Base-by-base conservation (phyloP, 2,113 vertebrate genomes). In the Pomatostomus ruficeps region DNA sequence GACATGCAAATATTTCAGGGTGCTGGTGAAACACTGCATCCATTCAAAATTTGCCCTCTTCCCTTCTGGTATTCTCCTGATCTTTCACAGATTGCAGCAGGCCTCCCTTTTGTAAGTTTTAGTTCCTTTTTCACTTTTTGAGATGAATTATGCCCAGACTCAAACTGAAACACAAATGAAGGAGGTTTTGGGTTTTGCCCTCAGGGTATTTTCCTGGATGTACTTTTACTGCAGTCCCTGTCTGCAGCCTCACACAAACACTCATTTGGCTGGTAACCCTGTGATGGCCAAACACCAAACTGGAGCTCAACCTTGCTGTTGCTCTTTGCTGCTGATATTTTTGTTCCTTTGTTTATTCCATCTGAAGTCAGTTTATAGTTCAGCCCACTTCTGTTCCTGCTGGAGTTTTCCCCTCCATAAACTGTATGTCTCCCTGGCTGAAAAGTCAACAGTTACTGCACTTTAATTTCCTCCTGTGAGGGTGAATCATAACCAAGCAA, bases 401-500 rank as follows among this genome's bases (percentile, higher is more conserved):
- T 92, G 68, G 84, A 95, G 61, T 46, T 92, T 95, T 89, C 94
- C 94, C 76, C 94, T 95, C 78, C 52, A 66, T 95, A 93, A 96
- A 95, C 91, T 61, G 12, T 61, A 52, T 82, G 76, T 71, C 84
- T 94, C 73, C 73, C 86, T 78, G 65, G 79, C 87, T 95, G 66
- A 95, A 95, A 94, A 96, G 94, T 96, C 95, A 95, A 95, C 93
- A 91, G 52, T 91, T 91, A 10, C 36, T 71, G 91, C 85, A 78
- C 89, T 95, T 95, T 70, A 81, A 89, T 96, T 97, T 96, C 91
- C 87, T 94, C 84, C 85, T 93, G 57, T 42, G 77, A 91, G 87
- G 29, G 70, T 97, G 95, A 96, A 96, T 97, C 96, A 96, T 93
- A 92, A 79, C 84, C 74, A 79, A 77, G 83, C 65, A 71, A 78